Base-by-base conservation (phyloP, 2,888 invertebrate genomes). In the Lumbricus terrestris region DNA sequence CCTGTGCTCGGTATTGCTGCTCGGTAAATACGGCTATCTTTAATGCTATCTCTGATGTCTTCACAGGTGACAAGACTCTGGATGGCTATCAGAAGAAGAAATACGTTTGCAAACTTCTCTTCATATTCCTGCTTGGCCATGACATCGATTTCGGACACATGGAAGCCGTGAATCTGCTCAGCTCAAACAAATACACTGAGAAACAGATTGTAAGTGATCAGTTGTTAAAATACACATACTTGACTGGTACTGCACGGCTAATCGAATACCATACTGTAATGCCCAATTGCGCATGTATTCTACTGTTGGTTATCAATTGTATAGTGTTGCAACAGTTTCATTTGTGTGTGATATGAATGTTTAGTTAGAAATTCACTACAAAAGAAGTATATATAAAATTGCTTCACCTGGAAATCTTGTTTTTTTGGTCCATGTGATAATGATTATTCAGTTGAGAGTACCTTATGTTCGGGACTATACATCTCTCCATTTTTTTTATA, bases 31-130 rank as follows among this genome's bases (percentile, higher is more conserved):
- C n/a, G 8, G 8, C 8, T n/a, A n/a, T 69, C 69, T 69, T 5
- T 69, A 69, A n/a, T n/a, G n/a, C n/a, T n/a, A n/a, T n/a, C n/a
- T n/a, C n/a, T n/a, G n/a, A 47, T 47, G 47, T 23, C 23, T 47
- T 54, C 94, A 37, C 93, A 96, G 96, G 99, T 92, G 99, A 99
- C 95, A 99, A 99, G 96, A 99, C 99, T 89, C 96, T 99, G 91
- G 99, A 99, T 96, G 99, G 99, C 83, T 99, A 99, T 96, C 99
- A 99, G 95, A 99, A 99, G 96, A 99, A 99, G 96, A 99, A 99
- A 96, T 99, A 99, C 96, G 99, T 99, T 91, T 99, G 99, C 96
- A 99, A 99, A 96, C 96, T 99, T 93, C 96, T 99, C 92, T 99
- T 99, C 96, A 99, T 99, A 95, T 99, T 99, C 96, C 96, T 99